Evolutionary conservation across 2,113 vertebrate species (phyloP), one percentile per base, ranked within the genome.

Genomic region (Limanda limanda): DNA sequence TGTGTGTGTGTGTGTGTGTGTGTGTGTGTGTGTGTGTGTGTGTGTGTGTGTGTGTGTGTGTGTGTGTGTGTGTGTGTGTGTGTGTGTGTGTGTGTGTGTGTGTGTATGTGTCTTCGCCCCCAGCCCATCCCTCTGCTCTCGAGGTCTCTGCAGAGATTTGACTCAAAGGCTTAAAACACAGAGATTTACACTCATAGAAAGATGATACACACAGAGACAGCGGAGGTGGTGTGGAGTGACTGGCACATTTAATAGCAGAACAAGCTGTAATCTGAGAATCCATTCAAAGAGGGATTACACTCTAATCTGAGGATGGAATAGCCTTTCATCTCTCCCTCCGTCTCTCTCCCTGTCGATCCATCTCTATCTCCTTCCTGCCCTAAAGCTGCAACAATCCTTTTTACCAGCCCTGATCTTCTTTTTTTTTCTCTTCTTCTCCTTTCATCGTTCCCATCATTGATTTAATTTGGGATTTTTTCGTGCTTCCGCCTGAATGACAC

Each of bases 241-340:
- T 87, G 88, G 76, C 83, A 86, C 83, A 81, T 89, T 88, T 92
- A 88, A 91, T 80, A 78, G 84, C 55, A 76, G 78, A 88, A 84
- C 86, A 90, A 83, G 84, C 68, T 90, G 82, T 90, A 91, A 91
- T 92, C 89, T 91, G 85, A 82, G 76, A 92, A 90, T 92, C 87
- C 89, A 79, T 86, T 90, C 63, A 83, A 71, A 66, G 67, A 90
- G 84, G 82, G 89, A 92, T 92, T 92, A 89, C 48, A 21, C 52
- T 89, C 3, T 91, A 91, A 92, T 92, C 89, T 90, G 84, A 37
- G 76, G 83, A 84, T 86, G 77, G 76, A 88, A 78, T 82, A 85
- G 87, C 73, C 67, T 86, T 82, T 88, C 88, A 86, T 90, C 81
- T 88, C 82, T 74, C 2, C 51, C 51, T 59, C 67, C 77, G 60